Conservation (phyloP, 2,888 invertebrate species). For the Epistrophella euchroma region DNA sequence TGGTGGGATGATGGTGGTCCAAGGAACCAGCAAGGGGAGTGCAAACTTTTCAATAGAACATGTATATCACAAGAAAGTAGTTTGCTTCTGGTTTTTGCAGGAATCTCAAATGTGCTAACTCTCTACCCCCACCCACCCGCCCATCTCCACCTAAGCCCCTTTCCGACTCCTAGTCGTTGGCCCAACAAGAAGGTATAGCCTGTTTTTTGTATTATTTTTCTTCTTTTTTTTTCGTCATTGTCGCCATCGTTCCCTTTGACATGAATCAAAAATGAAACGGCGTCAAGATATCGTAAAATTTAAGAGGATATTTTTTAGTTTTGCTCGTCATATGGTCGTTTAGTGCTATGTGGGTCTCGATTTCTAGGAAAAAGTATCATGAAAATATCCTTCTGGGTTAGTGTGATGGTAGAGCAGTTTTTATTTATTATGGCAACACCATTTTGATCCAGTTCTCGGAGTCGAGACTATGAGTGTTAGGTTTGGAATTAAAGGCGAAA, state of each 20-base stretch:
- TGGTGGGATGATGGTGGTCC: background rate
- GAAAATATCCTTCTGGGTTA: background rate
- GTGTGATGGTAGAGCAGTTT: conserved; percentile 33
- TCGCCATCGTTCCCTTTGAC: conserved; percentile 49
- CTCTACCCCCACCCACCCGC: background rate
- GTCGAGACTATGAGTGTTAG: background rate
- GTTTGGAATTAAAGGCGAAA: background rate
- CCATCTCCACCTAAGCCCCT: too few species aligned
- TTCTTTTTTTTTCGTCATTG: conserved; percentile 29
- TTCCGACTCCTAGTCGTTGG: background rate
- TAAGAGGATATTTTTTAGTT: conserved; percentile 65
- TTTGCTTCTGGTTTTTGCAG: background rate
- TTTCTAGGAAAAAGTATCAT: conserved; percentile 36
- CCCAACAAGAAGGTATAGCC: background rate
- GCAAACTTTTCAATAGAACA: conserved; percentile 30
- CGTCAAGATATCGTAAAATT: conserved; percentile 72
- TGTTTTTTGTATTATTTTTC: background rate
- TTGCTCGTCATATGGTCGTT: conserved; percentile 68
- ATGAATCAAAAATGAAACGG: conserved; percentile 70
- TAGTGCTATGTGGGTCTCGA: conserved; percentile 37
- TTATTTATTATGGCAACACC: conserved; percentile 63
- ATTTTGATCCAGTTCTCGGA: conserved; percentile 43
- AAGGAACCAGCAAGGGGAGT: background rate
- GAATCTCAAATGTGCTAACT: conserved; percentile 16
- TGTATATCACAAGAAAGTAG: conserved; percentile 18